Percentiles rank a stretch among this genome's conserved stretches.
Evolutionary conservation across 1,140 invertebrate species (phyloP).

Genomic region (Popillia japonica): DNA sequence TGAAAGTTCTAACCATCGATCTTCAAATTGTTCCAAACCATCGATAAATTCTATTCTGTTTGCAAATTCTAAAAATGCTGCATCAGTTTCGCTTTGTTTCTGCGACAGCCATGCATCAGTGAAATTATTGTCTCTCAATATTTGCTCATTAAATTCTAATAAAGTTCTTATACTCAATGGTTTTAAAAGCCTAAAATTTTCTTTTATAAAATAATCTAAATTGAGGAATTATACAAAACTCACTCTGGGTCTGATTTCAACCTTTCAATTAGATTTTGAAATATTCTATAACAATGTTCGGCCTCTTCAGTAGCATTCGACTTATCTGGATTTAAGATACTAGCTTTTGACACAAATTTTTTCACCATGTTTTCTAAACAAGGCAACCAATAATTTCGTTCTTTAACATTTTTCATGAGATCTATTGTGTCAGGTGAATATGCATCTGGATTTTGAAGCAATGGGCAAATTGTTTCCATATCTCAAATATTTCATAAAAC

Average conservation of each 20-base stretch:
- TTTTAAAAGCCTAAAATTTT: constrained; percentile 70
- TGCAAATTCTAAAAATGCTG: constrained; percentile 64
- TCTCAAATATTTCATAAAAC: constrained; percentile 36
- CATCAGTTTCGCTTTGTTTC: constrained; percentile 69
- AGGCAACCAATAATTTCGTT: constrained; percentile 90
- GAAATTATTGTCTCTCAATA: constrained; percentile 89
- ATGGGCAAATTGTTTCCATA: constrained; percentile 55
- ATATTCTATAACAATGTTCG: constrained; percentile 83
- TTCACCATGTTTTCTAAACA: constrained; percentile 88
- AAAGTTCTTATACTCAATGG: constrained; percentile 87
- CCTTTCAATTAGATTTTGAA: constrained; percentile 80
- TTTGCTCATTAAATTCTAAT: constrained; percentile 92
- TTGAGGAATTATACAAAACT: constrained; percentile 58
- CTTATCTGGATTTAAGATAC: constrained; percentile 83
- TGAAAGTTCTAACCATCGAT: constrained; percentile 68
- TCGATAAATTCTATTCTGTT: constrained; percentile 67
- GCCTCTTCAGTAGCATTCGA: constrained; percentile 80
- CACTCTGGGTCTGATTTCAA: constrained; percentile 83
- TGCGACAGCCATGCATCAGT: constrained; percentile 88
- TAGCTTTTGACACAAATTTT: constrained; percentile 74
- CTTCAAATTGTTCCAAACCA: constrained; percentile 62
- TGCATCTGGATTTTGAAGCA: constrained; percentile 61
- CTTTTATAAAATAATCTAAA: constrained; percentile 30
- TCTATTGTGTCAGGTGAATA: constrained; percentile 93
- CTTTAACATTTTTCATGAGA: constrained; percentile 83